phyloP scores from a whole-genome alignment of 2,888 invertebrate genomes.

The Nymphalis c-album region DNA sequence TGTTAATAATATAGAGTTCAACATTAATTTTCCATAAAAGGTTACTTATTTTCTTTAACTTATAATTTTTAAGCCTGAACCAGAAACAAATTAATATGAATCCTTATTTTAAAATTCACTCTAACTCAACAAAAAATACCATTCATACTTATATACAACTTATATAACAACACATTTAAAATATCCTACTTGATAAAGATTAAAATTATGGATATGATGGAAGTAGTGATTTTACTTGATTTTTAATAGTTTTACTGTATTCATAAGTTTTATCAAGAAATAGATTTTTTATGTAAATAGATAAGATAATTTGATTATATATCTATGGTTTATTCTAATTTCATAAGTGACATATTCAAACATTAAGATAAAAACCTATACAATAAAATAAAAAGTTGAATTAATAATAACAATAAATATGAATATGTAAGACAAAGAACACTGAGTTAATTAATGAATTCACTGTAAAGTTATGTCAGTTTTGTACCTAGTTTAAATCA shows the following conservation, averaged over 20 bases:
- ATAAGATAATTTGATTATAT: background rate
- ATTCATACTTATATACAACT: too few relatives aligned
- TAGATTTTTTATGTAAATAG: background rate
- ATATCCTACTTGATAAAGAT: too few relatives aligned
- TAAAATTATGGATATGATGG: background rate
- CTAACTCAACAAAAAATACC: too few relatives aligned
- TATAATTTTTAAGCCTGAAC: too few relatives aligned
- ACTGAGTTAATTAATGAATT: background rate
- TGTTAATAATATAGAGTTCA: too few relatives aligned
- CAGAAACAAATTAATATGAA: too few relatives aligned
- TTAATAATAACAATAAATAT: background rate
- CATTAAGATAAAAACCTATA: background rate
- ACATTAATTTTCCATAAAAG: too few relatives aligned
- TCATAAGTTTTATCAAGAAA: background rate
- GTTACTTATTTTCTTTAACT: too few relatives aligned
- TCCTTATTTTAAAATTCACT: too few relatives aligned
- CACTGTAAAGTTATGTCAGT: background rate
- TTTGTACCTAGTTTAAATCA: slow-evolving; percentile 13
- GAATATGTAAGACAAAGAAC: background rate
- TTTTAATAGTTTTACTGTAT: background rate
- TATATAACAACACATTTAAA: too few relatives aligned
- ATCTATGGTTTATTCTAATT: background rate
- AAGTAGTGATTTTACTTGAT: background rate
- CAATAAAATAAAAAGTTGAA: background rate
- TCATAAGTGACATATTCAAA: background rate